Evolutionary conservation across 2,113 vertebrate species (phyloP).

Genomic region (Nesogale talazaci): DNA sequence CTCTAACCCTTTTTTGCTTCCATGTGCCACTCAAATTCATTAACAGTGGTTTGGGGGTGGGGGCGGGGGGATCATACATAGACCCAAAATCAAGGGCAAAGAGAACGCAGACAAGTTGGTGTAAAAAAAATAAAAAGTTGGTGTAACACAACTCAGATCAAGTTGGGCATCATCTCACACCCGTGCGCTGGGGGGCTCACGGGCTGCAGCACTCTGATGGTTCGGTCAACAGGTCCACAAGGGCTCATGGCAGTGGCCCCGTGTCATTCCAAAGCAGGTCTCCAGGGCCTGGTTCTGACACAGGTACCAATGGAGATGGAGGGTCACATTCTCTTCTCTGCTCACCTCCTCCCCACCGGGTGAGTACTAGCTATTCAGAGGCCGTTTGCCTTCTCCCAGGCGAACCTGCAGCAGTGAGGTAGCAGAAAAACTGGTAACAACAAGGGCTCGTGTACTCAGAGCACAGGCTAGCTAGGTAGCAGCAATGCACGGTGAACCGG

Average conservation of each 20-base stretch:
- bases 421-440: background rate
- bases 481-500: too few relatives aligned
- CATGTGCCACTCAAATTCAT: background rate
- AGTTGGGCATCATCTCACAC: background rate
- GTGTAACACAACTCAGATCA: conserved; percentile 6
- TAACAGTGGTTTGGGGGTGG: background rate
- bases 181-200: conserved; percentile 1
- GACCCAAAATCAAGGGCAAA: conserved; percentile 2
- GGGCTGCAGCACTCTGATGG: background rate
- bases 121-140: background rate
- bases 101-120: too few relatives aligned
- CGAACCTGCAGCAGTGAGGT: background rate
- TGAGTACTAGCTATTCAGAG: background rate
- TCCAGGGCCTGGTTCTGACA: background rate
- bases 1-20: conserved; percentile 22
- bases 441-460: background rate
- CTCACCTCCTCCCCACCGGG: background rate
- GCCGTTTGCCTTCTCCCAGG: background rate
- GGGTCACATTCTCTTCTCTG: background rate
- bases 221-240: too few relatives aligned
- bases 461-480: background rate
- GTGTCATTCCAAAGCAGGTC: background rate
- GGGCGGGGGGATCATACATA: background rate
- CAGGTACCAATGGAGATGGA: background rate
- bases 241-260: background rate